Conservation (phyloP, 2,888 invertebrate genomes). For the Dynastes tityus region DNA sequence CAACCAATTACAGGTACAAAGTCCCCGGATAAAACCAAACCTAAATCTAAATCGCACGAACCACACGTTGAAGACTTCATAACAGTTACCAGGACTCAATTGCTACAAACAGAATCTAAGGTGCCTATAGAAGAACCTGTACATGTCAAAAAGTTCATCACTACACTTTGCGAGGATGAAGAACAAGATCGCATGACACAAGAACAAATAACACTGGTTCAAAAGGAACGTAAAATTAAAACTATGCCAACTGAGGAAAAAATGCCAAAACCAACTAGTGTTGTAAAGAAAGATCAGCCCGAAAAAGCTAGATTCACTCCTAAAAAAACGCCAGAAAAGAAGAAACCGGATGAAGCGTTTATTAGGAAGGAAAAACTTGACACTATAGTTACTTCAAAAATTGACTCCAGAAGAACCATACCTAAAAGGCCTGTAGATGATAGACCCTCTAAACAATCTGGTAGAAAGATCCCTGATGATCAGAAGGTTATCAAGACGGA, state of each 20-base stretch:
- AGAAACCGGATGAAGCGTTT: conserved; percentile 50
- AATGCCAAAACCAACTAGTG: conserved; percentile 54
- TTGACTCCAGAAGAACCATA: not conserved
- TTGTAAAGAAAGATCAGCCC: conserved; percentile 61
- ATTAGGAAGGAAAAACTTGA: conserved; percentile 55
- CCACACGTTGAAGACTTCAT: conserved; percentile 36
- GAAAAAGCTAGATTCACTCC: conserved; percentile 49
- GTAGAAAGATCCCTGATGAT: conserved; percentile 11
- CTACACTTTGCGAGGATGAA: conserved; percentile 63
- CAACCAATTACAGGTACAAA: conserved; percentile 44
- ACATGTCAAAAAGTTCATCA: conserved; percentile 63
- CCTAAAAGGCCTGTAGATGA: not conserved
- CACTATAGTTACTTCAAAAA: conserved; percentile 21
- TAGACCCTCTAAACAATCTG: conserved; percentile 49
- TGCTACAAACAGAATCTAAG: conserved; percentile 39
- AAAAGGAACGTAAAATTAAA: conserved; percentile 22
- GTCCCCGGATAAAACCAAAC: conserved; percentile 38
- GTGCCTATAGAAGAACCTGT: conserved; percentile 66
- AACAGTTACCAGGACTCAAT: conserved; percentile 38
- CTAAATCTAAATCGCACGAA: conserved; percentile 56
- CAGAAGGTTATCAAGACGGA: conserved; percentile 38
- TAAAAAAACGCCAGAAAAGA: conserved; percentile 49
- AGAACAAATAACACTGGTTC: not conserved
- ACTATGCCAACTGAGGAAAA: conserved; percentile 35
- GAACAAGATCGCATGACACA: conserved; percentile 56